These are phyloP conservation scores for Silurus lanzhouensis DNA, from an alignment of 2,797 vertebrate species.

Conservation along the genomic window DNA sequence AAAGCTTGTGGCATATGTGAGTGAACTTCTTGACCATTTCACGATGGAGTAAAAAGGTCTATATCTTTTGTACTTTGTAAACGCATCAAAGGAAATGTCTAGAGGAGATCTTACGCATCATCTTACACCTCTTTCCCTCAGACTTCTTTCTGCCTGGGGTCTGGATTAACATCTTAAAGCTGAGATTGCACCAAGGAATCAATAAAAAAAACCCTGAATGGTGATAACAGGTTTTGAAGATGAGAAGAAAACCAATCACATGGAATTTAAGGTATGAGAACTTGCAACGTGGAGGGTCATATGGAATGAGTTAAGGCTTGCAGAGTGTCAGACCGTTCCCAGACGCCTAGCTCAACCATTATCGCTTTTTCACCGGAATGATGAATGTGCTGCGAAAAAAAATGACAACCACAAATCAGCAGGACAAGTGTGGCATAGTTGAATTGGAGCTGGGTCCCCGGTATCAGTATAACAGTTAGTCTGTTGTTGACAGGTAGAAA, in stretches of 20 bases:
- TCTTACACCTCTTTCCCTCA: constrained; percentile 24
- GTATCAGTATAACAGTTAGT: constrained; percentile 32
- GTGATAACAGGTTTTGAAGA: constrained; percentile 46
- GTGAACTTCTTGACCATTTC: constrained; percentile 9
- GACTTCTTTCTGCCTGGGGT: constrained; percentile 30
- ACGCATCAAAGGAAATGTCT: constrained; percentile 39
- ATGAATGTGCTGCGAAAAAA: constrained; percentile 70
- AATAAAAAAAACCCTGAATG: constrained; percentile 26
- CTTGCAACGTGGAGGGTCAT: constrained; percentile 64
- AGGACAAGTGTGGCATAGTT: constrained; percentile 41
- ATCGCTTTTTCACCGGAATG: constrained; percentile 67
- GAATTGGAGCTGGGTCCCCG: background rate
- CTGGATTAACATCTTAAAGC: constrained; percentile 48
- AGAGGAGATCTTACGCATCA: constrained; percentile 36
- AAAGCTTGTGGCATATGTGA: constrained; percentile 17
- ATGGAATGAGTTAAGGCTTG: constrained; percentile 74
- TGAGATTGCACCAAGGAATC: constrained; percentile 18
- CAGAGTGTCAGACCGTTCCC: constrained; percentile 62
- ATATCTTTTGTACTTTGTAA: constrained; percentile 22
- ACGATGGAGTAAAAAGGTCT: constrained; percentile 15
- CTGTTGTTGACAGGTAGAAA: constrained; percentile 11
- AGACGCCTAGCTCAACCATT: constrained; percentile 64
- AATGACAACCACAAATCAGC: constrained; percentile 47
- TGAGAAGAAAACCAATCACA: constrained; percentile 29
- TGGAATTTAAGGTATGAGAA: constrained; percentile 55